Evolutionary conservation across 2,113 vertebrate species (phyloP).

Genomic region (Salvator merianae): DNA sequence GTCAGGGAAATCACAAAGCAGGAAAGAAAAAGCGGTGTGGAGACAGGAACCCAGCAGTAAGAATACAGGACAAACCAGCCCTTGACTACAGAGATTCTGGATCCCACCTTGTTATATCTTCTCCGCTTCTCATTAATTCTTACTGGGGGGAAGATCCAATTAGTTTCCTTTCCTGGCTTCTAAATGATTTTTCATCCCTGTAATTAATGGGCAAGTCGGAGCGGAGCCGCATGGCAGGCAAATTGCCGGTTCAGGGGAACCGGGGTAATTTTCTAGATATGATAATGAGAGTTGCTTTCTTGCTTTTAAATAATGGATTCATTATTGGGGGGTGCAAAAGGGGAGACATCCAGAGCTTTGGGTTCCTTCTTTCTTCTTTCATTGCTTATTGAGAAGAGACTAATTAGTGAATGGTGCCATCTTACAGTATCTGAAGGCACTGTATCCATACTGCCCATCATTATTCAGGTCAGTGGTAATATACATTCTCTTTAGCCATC

Average conservation of each 20-base stretch:
- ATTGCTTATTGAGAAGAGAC: slow-evolving; percentile 6
- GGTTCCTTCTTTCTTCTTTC: slow-evolving; percentile 3
- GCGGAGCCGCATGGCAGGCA: slow-evolving; percentile 36
- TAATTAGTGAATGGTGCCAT: slow-evolving; percentile 25
- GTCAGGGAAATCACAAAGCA: background rate
- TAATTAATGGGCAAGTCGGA: slow-evolving; percentile 42
- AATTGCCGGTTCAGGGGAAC: slow-evolving; percentile 37
- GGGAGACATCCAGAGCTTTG: slow-evolving; percentile 25
- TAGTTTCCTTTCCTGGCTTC: slow-evolving; percentile 41
- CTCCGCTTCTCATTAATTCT: slow-evolving; percentile 33
- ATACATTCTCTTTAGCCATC: background rate
- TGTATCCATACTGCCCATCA: background rate
- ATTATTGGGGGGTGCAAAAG: slow-evolving; percentile 19
- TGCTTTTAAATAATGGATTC: slow-evolving; percentile 43
- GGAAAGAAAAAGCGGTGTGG: background rate
- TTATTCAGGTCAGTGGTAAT: slow-evolving; percentile 14
- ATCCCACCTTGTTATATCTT: slow-evolving; percentile 29
- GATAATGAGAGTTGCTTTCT: slow-evolving; percentile 41
- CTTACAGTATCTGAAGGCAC: background rate
- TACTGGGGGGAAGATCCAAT: slow-evolving; percentile 38
- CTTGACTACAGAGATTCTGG: slow-evolving; percentile 24
- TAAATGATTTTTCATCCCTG: slow-evolving; percentile 43
- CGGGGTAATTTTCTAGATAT: slow-evolving; percentile 42
- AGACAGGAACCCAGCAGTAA: background rate
- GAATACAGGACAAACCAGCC: background rate